Evolutionary conservation across 2,113 vertebrate species (phyloP), one percentile per base, ranked within the genome.

Genomic region (Salvelinus fontinalis): DNA sequence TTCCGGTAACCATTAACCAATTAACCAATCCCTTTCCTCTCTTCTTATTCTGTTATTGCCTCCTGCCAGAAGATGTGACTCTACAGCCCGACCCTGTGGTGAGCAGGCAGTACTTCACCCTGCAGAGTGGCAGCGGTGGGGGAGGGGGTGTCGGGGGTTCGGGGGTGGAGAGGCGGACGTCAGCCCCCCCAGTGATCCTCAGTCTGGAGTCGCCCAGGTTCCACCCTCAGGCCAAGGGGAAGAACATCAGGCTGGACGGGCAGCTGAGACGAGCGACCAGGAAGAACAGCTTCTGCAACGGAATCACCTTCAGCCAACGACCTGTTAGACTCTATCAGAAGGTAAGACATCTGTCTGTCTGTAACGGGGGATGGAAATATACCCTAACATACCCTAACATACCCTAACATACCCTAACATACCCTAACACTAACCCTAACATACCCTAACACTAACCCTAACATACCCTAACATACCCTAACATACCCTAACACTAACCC

Each of bases 201-300:
- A 90, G 90, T 0, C 34, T 94, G 39, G 98, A 97, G 86, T 95
- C 96, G 0, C 96, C 95, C 0, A 95, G 96, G 57, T 99, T 99
- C 91, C 97, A 99, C 76, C 93, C 96, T 0, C 96, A 97, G 44
- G 95, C 97, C 88, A 99, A 99, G 86, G 98, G 98, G 88, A 98
- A 98, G 90, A 97, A 99, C 54, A 96, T 99, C 85, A 92, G 96
- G 0, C 93, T 99, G 88, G 98, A 98, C 8, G 93, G 95, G 16
- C 96, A 99, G 80, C 96, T 96, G 69, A 95, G 96, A 51, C 93
- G 93, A 13, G 98, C 98, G 78, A 97, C 95, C 0, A 95, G 98
- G 74, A 96, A 96, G 79, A 99, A 96, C 94, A 99, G 97, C 83
- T 99, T 99, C 93, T 99, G 97, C 84, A 97, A 99, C 0, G 98